phyloP scores from a whole-genome alignment of 2,797 vertebrate genomes.

The Protonibea diacanthus region DNA sequence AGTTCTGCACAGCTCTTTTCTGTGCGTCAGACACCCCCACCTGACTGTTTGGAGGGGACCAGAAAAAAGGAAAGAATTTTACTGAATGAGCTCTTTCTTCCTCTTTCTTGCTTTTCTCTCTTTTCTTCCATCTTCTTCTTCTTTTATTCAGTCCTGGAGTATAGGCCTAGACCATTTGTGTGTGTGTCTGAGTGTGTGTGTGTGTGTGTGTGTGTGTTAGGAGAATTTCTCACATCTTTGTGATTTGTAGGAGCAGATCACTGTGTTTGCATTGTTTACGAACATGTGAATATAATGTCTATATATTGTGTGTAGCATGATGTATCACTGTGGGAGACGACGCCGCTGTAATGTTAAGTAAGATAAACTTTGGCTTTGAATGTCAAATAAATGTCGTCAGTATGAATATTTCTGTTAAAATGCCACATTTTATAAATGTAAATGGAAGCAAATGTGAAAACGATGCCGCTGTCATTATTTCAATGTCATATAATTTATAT shows the following conservation, averaged over 20 bases:
- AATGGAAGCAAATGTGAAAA: conserved; percentile 36
- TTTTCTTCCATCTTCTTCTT: too few species aligned
- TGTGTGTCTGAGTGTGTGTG: background rate
- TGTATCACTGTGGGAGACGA: conserved; percentile 24
- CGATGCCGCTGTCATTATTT: conserved; percentile 33
- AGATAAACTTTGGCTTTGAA: conserved; percentile 52
- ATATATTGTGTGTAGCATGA: conserved; percentile 8
- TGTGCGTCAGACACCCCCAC: background rate
- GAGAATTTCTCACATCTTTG: background rate
- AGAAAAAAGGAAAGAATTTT: background rate
- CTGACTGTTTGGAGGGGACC: background rate
- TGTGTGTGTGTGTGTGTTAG: background rate
- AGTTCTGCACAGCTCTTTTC: background rate
- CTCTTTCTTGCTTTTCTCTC: background rate
- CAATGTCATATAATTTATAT: conserved; percentile 16
- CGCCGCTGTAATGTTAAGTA: conserved; percentile 38
- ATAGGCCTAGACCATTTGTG: background rate
- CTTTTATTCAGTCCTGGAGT: background rate
- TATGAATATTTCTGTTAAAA: conserved; percentile 29
- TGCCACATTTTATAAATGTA: conserved; percentile 25
- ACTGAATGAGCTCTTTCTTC: background rate
- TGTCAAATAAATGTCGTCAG: conserved; percentile 52
- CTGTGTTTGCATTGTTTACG: conserved; percentile 26
- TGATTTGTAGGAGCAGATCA: conserved; percentile 18
- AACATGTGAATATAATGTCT: conserved; percentile 14